These are phyloP conservation scores for Siniperca knerii DNA, from an alignment of 2,113 vertebrate genomes.

Conservation along the genomic window DNA sequence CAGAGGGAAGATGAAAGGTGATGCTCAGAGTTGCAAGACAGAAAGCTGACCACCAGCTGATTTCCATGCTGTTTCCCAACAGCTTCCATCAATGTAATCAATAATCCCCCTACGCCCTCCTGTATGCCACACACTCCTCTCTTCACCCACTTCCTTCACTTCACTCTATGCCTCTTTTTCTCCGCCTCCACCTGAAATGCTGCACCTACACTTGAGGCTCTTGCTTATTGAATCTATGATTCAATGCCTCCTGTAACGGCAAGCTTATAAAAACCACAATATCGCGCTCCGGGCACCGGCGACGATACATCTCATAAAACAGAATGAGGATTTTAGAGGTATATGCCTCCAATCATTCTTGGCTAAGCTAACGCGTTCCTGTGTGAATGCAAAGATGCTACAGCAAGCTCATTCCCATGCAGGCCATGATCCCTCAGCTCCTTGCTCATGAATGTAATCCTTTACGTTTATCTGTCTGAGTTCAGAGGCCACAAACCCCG, in stretches of 20 bases:
- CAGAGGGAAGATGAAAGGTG: constrained; percentile 46
- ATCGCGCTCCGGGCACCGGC: constrained; percentile 1
- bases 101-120: constrained; percentile 19
- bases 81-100: constrained; percentile 40
- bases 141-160: constrained; percentile 5
- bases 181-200: constrained; percentile 21
- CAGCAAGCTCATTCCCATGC: constrained; percentile 43
- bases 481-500: constrained; percentile 37
- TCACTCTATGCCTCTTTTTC: constrained; percentile 18
- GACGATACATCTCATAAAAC: constrained; percentile 53
- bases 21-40: not conserved
- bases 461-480: constrained; percentile 57
- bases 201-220: constrained; percentile 1
- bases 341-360: constrained; percentile 43
- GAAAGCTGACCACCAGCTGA: constrained; percentile 49
- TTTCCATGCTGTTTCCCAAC: constrained; percentile 52
- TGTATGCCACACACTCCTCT: not conserved
- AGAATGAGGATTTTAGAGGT: constrained; percentile 56
- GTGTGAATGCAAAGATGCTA: constrained; percentile 41
- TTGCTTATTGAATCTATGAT: constrained; percentile 52
- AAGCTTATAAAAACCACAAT: constrained; percentile 43
- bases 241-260: constrained; percentile 45
- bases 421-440: not conserved
- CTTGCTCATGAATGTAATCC: constrained; percentile 54
- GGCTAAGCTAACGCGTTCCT: constrained; percentile 8